phyloP scores from a whole-genome alignment of 2,113 vertebrate genomes.

The Sylvilagus bachmani region DNA sequence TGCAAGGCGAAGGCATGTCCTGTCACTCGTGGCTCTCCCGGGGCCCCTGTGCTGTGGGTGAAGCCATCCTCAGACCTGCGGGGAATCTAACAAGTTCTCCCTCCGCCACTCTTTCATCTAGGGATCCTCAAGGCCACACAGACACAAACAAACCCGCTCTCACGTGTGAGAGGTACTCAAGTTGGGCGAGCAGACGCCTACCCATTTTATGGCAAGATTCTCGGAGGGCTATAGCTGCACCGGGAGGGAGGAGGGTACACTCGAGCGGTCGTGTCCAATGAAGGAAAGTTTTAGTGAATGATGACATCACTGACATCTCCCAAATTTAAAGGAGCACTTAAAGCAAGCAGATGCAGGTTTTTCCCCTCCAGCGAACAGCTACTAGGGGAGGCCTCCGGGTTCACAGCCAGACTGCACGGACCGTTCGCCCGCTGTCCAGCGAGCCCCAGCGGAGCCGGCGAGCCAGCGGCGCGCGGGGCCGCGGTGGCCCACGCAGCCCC shows the following conservation, averaged over 20 bases:
- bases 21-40: conserved; percentile 23
- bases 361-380: conserved; percentile 31
- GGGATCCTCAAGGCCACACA: not conserved
- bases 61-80: not conserved
- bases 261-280: conserved; percentile 77
- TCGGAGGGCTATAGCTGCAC: conserved; percentile 63
- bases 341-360: conserved; percentile 61
- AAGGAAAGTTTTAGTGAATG: conserved; percentile 82
- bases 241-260: conserved; percentile 75
- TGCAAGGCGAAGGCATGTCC: not conserved
- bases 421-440: not conserved
- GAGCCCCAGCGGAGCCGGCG: conserved; percentile 43
- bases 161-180: conserved; percentile 41
- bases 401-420: not conserved
- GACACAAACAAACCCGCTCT: not conserved
- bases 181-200: conserved; percentile 56
- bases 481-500: conserved; percentile 40
- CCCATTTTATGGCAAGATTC: conserved; percentile 37
- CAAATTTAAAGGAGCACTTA: conserved; percentile 78
- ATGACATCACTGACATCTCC: conserved; percentile 69
- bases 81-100: not conserved
- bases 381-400: not conserved
- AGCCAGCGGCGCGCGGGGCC: conserved; percentile 45
- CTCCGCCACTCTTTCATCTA: not conserved
- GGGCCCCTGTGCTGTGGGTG: not conserved